Evolutionary conservation across 2,797 vertebrate genomes (phyloP).

Genomic region (Lagodon rhomboides): DNA sequence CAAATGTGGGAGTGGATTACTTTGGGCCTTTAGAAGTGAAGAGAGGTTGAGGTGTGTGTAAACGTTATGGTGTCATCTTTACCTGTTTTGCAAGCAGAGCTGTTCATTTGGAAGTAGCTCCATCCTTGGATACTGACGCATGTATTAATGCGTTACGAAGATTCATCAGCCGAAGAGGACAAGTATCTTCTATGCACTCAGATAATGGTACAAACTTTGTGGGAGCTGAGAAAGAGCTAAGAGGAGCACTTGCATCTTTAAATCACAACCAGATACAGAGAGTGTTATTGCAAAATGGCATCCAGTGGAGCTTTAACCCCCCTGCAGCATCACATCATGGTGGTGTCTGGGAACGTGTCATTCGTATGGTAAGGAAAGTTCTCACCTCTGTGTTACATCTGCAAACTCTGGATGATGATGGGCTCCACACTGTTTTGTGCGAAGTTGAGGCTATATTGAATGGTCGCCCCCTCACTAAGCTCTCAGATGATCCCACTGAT

Average conservation of each 20-base stretch:
- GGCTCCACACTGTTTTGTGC: background rate
- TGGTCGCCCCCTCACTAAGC: background rate
- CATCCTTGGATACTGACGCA: background rate
- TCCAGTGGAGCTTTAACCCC: constrained; percentile 1
- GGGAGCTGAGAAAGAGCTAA: background rate
- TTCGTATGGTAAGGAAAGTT: background rate
- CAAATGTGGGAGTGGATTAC: no score
- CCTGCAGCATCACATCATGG: constrained; percentile 9
- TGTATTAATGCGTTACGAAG: background rate
- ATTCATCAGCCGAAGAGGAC: background rate
- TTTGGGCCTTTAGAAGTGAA: background rate
- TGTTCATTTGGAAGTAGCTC: background rate
- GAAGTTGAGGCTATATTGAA: background rate
- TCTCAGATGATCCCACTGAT: background rate
- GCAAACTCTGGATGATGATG: constrained; percentile 7
- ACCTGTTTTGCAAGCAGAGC: constrained; percentile 1
- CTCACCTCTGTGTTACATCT: background rate
- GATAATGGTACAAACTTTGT: constrained; percentile 1
- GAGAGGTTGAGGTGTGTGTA: background rate
- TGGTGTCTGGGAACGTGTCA: background rate
- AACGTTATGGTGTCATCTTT: background rate
- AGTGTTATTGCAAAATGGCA: background rate
- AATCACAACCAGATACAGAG: background rate
- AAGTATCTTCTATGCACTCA: background rate
- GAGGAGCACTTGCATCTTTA: background rate